Evolutionary conservation across 1,140 invertebrate species (phyloP), one percentile per base, ranked within the genome.

Genomic region (Drosophila suzukii): DNA sequence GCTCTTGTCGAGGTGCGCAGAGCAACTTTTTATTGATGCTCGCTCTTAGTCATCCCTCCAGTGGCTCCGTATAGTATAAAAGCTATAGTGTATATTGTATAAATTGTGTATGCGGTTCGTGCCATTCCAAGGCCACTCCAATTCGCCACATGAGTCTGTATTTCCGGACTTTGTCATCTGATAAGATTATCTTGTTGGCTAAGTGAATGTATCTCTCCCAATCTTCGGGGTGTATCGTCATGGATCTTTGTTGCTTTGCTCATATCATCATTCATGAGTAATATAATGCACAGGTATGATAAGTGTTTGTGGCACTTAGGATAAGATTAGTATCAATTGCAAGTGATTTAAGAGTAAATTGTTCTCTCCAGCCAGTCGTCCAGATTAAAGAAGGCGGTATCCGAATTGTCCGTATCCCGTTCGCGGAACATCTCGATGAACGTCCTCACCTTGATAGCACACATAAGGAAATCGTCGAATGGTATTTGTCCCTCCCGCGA

Each of bases 381-480:
- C 91, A 97, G 93, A 10, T 95, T 95, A 91, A 98, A 97, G 39
- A 95, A 96, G 17, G 96, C 97, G 61, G 93, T 94, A 74, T 96
- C 95, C 30, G 95, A 95, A 78, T 93, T 93, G 65, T 95, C 93
- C 13, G 95, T 94, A 91, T 97, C 96, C 81, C 94, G 94, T 81
- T 95, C 95, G 83, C 95, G 94, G 93, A 97, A 97, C 77, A 95
- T 95, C 92, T 97, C 97, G 92, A 98, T 98, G 96, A 98, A 98
- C 15, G 96, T 96, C 93, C 98, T 98, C 57, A 99, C 93, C 92
- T 97, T 96, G 54, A 98, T 96, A 41, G 97, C 95, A 92, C 98
- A 98, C 95, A 98, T 96, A 70, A 99, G 96, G 93, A 98, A 99
- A 92, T 99, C 98, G 81, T 98, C 97, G 93, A 99, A 99, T 44